These are phyloP conservation scores for Morone chrysops DNA, from an alignment of 2,113 vertebrate genomes.

Conservation along the genomic window DNA sequence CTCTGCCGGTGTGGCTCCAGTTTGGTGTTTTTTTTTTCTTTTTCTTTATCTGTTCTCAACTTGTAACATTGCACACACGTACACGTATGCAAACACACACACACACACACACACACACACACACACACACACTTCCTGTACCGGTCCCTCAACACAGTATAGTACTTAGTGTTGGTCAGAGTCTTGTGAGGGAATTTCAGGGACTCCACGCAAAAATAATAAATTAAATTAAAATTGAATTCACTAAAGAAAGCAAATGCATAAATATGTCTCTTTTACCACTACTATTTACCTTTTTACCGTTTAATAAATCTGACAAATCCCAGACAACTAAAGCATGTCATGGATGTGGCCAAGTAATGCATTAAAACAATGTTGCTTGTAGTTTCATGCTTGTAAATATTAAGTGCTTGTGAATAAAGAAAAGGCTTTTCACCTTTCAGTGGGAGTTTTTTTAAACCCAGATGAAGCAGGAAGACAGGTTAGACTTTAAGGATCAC, in stretches of 20 bases:
- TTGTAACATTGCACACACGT: conserved; percentile 24
- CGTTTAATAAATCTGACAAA: background rate
- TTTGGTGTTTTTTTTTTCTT: conserved; percentile 36
- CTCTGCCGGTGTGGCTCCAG: conserved; percentile 63
- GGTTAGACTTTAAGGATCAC: conserved; percentile 37
- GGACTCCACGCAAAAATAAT: conserved; percentile 5
- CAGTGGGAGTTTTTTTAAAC: background rate
- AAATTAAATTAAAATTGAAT: background rate
- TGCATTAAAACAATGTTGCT: background rate
- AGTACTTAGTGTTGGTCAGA: conserved; percentile 20
- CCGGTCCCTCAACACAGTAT: conserved; percentile 22
- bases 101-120: conserved; percentile 4
- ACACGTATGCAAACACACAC: background rate
- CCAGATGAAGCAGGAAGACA: conserved; percentile 27
- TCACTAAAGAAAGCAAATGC: background rate
- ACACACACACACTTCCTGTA: conserved; percentile 50
- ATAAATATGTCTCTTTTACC: background rate
- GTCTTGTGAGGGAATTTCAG: background rate
- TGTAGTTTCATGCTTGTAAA: conserved; percentile 1
- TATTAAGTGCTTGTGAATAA: conserved; percentile 14
- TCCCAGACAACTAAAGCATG: background rate
- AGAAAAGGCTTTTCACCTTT: conserved; percentile 7
- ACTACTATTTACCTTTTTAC: too few relatives aligned
- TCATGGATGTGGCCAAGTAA: background rate
- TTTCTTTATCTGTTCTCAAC: conserved; percentile 63